Evolutionary conservation across 2,113 vertebrate genomes (phyloP).

Genomic region (Pachyramphus minor): DNA sequence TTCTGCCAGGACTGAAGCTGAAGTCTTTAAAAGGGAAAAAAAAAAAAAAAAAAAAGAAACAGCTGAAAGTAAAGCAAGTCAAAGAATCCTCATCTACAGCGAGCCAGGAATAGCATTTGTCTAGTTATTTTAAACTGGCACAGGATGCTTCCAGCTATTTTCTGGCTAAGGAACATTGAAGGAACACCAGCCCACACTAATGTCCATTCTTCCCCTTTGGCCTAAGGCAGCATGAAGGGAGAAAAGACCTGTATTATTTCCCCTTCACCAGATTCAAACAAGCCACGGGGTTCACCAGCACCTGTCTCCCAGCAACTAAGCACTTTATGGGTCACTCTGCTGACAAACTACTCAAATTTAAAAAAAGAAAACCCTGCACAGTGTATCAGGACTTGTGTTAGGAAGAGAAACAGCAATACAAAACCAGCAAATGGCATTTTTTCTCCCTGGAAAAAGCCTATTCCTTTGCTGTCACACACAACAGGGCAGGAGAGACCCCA

Average conservation of each 20-base stretch:
- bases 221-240: background rate
- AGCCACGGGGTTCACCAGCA: fast-evolving
- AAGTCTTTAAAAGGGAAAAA: conserved; percentile 60
- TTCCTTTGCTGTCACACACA: background rate
- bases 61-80: conserved; percentile 36
- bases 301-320: background rate
- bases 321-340: background rate
- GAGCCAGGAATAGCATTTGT: background rate
- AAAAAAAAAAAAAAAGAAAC: background rate
- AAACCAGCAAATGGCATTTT: background rate
- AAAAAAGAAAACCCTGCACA: background rate
- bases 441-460: background rate
- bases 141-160: background rate
- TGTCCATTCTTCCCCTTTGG: background rate
- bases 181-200: background rate
- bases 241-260: background rate
- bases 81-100: background rate
- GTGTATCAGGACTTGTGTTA: background rate
- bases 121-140: background rate
- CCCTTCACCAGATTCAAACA: background rate
- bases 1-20: conserved; percentile 88
- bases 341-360: background rate
- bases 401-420: background rate
- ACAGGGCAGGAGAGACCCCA: background rate
- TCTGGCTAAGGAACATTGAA: background rate